Conservation (phyloP, 2,888 invertebrate species). For the Prionchulus punctatus region DNA sequence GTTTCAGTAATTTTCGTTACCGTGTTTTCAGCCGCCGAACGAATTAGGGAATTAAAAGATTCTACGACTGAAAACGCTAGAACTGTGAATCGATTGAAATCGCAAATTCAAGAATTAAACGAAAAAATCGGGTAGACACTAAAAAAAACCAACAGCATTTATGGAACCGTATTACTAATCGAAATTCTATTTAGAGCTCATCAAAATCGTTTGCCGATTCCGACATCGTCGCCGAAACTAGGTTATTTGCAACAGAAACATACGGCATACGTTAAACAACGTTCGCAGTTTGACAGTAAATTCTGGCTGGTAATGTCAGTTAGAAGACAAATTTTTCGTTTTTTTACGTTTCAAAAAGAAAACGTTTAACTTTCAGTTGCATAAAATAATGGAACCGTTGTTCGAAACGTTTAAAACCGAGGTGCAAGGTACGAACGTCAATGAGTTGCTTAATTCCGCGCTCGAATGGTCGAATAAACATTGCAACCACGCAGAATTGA, state of each 20-base stretch:
- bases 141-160: not conserved
- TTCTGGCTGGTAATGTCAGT: constrained; percentile 25
- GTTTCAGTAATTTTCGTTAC: not conserved
- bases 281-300: constrained; percentile 20
- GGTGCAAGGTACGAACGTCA: constrained; percentile 15
- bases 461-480: constrained; percentile 3
- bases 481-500: constrained; percentile 9
- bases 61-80: constrained; percentile 14
- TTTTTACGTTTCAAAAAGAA: no score
- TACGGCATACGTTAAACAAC: constrained; percentile 18
- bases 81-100: constrained; percentile 13
- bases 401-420: constrained; percentile 16
- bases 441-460: not conserved
- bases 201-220: constrained; percentile 23
- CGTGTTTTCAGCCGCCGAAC: constrained; percentile 14
- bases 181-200: constrained; percentile 17
- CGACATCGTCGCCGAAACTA: not conserved
- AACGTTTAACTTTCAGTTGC: constrained; percentile 16
- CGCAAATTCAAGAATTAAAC: constrained; percentile 16
- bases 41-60: constrained; percentile 20
- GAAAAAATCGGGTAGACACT: constrained; percentile 9
- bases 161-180: not conserved
- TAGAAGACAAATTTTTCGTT: not conserved
- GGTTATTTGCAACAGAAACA: not conserved
- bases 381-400: constrained; percentile 17